Evolutionary conservation across 2,888 invertebrate species (phyloP).

Genomic region (Agrochola lota): DNA sequence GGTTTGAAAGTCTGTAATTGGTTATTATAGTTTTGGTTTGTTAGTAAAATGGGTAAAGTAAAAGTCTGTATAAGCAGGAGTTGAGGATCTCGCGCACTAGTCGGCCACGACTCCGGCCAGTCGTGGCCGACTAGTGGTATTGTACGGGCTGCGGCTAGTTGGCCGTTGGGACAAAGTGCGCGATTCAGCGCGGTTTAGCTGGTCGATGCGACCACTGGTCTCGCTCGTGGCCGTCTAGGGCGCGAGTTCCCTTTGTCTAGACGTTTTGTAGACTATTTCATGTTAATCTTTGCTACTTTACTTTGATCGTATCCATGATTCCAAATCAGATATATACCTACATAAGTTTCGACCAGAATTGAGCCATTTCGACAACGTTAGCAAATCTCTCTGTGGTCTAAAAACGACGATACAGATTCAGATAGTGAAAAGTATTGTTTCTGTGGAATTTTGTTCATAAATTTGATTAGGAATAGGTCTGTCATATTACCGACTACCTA

Average conservation of each 20-base stretch:
- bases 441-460: not conserved
- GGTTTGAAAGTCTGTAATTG: not conserved
- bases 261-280: not conserved
- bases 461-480: constrained; percentile 1
- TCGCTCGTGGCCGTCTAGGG: too few relatives aligned
- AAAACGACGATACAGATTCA: not conserved
- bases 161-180: too few relatives aligned
- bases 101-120: too few relatives aligned
- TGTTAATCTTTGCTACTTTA: not conserved
- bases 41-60: not conserved
- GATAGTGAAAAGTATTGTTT: not conserved
- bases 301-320: not conserved
- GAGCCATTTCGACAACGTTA: too few relatives aligned
- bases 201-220: too few relatives aligned
- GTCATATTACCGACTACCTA: not conserved
- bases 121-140: too few relatives aligned
- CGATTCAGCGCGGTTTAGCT: too few relatives aligned
- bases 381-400: not conserved
- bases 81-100: too few relatives aligned
- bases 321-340: not conserved
- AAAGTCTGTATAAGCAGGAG: not conserved
- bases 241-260: not conserved
- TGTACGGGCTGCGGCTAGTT: too few relatives aligned
- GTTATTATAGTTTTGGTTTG: not conserved
- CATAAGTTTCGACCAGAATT: not conserved